These are phyloP conservation scores for Sylvia borin DNA, from an alignment of 2,797 vertebrate species.

Conservation along the genomic window DNA sequence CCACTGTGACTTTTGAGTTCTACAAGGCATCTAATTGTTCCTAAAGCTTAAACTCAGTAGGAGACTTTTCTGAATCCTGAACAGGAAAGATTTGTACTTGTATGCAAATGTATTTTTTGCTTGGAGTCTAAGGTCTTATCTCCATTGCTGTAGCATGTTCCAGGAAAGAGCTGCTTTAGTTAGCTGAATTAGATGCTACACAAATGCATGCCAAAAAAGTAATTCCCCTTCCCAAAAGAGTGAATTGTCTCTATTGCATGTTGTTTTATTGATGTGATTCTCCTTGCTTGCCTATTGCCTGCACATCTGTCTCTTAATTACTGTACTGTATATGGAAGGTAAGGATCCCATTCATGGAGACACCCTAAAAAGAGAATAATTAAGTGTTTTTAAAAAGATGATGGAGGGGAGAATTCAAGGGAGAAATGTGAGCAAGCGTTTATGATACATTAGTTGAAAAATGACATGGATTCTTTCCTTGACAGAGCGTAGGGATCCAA, in stretches of 20 bases:
- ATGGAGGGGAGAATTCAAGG: background rate
- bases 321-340: background rate
- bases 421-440: background rate
- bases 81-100: background rate
- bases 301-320: background rate
- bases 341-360: background rate
- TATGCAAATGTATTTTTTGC: background rate
- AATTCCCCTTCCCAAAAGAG: background rate
- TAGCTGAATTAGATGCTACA: background rate
- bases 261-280: background rate
- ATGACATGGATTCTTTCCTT: background rate
- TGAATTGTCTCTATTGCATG: background rate
- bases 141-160: background rate
- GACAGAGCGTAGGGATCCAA: background rate
- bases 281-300: background rate
- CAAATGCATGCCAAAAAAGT: background rate
- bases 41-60: constrained; percentile 6
- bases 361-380: background rate
- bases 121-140: background rate
- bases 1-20: background rate
- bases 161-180: background rate
- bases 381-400: background rate
- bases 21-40: constrained; percentile 11
- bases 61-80: background rate
- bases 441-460: background rate